phyloP scores from a whole-genome alignment of 2,797 vertebrate genomes.

The Crenichthys baileyi region DNA sequence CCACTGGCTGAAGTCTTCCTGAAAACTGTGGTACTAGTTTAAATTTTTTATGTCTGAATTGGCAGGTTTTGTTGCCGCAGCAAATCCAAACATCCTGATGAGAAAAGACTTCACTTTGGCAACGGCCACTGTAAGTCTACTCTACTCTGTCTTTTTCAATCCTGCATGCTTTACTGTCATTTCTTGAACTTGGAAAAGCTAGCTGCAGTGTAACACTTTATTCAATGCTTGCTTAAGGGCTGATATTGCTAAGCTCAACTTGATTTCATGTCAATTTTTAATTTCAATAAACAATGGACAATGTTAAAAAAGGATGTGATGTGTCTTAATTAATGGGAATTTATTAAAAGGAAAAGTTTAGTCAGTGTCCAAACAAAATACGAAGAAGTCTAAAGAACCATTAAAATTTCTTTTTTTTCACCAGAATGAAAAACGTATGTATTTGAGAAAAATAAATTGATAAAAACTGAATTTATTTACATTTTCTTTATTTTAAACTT shows the following conservation, averaged over 20 bases:
- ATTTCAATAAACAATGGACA: background rate
- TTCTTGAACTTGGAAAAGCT: background rate
- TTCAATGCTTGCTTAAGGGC: background rate
- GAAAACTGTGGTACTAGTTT: slow-evolving; percentile 65
- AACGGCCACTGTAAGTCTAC: slow-evolving; percentile 94
- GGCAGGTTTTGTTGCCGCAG: slow-evolving; percentile 94
- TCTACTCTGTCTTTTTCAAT: slow-evolving; percentile 22
- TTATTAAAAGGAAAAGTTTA: background rate
- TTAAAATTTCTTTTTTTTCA: background rate
- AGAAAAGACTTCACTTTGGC: slow-evolving; percentile 97
- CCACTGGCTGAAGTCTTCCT: slow-evolving; percentile 56
- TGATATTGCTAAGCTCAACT: background rate
- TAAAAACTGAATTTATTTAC: no score
- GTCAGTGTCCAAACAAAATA: background rate
- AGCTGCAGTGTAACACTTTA: background rate
- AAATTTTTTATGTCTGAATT: slow-evolving; percentile 74
- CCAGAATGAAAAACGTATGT: background rate
- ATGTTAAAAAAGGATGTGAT: background rate
- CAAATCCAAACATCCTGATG: slow-evolving; percentile 95
- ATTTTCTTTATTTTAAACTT: background rate
- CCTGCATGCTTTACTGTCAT: background rate
- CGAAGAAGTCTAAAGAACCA: background rate
- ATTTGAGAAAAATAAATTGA: no score
- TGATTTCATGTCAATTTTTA: background rate
- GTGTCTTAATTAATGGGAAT: background rate